These are phyloP conservation scores for Candoia aspera DNA, from an alignment of 2,113 vertebrate genomes.

Conservation along the genomic window DNA sequence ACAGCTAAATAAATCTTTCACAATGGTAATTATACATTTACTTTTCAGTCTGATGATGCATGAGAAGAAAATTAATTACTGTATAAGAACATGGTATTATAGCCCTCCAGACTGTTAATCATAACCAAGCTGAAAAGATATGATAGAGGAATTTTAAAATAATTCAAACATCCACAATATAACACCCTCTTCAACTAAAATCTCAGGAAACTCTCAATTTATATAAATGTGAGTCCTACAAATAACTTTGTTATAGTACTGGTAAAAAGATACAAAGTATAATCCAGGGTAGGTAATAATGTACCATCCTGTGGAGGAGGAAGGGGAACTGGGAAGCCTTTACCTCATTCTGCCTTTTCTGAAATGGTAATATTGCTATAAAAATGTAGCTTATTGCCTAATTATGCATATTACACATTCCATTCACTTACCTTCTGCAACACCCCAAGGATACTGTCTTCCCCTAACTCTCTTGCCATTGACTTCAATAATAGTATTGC, in stretches of 20 bases:
- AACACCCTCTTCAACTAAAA: neutral
- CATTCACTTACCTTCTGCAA: constrained; percentile 90
- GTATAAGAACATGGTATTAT: no score
- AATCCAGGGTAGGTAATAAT: neutral
- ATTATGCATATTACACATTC: neutral
- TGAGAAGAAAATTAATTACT: no score
- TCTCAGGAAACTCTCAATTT: neutral
- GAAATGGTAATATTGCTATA: neutral
- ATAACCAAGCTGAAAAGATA: neutral
- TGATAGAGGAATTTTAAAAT: neutral
- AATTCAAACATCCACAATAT: neutral
- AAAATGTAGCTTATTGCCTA: neutral
- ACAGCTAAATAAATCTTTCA: no score
- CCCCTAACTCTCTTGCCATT: constrained; percentile 94
- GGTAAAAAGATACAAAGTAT: neutral
- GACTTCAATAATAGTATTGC: constrained; percentile 98
- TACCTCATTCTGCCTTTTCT: neutral
- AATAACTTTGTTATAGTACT: neutral
- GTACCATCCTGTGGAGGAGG: neutral
- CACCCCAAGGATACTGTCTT: constrained; percentile 97
- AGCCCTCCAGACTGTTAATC: neutral
- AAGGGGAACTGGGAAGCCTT: neutral
- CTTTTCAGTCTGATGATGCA: no score
- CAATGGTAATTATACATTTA: no score
- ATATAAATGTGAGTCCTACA: neutral